A percentile compares a stretch with the other conserved stretches of the same genome.
These are phyloP conservation scores for Athene noctua DNA, from an alignment of 2,113 vertebrate species.

Conservation along the genomic window DNA sequence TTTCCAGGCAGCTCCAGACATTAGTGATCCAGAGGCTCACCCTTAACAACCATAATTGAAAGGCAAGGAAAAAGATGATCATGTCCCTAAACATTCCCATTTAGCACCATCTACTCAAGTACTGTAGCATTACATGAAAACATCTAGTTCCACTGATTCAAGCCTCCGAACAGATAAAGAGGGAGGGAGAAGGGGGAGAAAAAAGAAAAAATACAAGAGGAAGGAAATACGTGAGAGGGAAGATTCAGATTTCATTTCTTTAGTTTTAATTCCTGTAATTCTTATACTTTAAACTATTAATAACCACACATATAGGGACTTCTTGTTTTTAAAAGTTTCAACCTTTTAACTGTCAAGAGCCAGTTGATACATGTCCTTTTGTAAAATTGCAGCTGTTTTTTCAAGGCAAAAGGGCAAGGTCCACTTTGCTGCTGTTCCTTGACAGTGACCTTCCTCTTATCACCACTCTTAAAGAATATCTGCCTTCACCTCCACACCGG, in stretches of 20 bases:
- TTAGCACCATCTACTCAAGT: not conserved
- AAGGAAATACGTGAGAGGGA: not conserved
- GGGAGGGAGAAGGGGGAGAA: not conserved
- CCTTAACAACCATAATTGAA: not conserved
- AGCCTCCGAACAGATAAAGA: not conserved
- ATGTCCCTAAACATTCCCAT: not conserved
- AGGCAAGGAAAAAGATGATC: not conserved
- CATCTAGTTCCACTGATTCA: not conserved
- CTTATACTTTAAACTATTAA: not conserved
- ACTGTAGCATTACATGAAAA: not conserved
- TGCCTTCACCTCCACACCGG: too few species aligned
- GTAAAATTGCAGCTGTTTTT: not conserved
- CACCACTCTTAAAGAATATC: not conserved
- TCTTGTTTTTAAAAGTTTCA: not conserved
- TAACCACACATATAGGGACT: not conserved
- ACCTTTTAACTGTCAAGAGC: not conserved
- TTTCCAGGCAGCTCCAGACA: not conserved
- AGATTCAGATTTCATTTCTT: not conserved
- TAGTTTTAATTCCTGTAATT: not conserved
- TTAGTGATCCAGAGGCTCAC: not conserved
- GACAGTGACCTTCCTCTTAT: fast-evolving
- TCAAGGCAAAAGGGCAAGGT: not conserved
- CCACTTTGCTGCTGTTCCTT: not conserved
- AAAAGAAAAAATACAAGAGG: not conserved
- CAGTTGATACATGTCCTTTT: fast-evolving